Percentiles rank a stretch among this genome's conserved stretches.
These are phyloP conservation scores for Galeopterus variegatus DNA, from an alignment of 2,113 vertebrate genomes.

Conservation along the genomic window DNA sequence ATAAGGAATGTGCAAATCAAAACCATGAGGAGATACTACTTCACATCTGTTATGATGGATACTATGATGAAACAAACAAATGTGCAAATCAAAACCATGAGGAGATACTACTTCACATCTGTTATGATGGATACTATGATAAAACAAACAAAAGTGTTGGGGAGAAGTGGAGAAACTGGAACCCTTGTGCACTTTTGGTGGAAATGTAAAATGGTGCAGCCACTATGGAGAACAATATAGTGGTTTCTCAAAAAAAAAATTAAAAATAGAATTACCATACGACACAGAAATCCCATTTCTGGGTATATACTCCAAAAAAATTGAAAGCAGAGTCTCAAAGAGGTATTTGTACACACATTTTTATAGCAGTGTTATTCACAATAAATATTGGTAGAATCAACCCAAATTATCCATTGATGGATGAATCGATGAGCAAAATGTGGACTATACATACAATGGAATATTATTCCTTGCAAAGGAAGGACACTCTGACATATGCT, in stretches of 20 bases:
- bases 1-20: slow-evolving; percentile 2
- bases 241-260: background rate
- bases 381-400: background rate
- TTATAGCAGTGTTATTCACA: background rate
- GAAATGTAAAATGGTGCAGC: background rate
- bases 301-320: background rate
- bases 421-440: background rate
- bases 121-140: background rate
- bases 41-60: background rate
- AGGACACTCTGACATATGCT: background rate
- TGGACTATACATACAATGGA: background rate
- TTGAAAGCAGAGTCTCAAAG: background rate
- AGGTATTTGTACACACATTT: background rate
- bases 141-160: background rate
- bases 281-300: background rate
- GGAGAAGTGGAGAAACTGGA: background rate
- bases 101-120: background rate
- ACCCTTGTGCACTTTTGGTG: background rate
- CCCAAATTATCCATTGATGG: background rate
- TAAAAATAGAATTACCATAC: background rate
- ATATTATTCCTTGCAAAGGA: background rate
- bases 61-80: background rate
- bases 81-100: slow-evolving; percentile 23
- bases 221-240: background rate
- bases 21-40: background rate